Base-by-base conservation (phyloP, 2,888 invertebrate species). In the Mycalesis mineus region DNA sequence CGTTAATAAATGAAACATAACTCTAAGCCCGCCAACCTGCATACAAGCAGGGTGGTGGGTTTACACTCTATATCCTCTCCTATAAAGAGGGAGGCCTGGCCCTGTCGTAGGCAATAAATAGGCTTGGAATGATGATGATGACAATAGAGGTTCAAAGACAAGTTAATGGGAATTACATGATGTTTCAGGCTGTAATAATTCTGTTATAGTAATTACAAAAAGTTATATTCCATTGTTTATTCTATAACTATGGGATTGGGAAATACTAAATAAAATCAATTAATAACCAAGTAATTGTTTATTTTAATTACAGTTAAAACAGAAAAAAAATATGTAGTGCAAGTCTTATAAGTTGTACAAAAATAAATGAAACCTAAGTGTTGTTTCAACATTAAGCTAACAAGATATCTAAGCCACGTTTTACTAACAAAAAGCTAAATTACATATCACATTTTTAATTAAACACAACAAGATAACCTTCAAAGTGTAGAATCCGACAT, bases 381-480 rank as follows among this genome's bases (percentile, higher is more conserved):
- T 69, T 74, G 73, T 77, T 74, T 75, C 75, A 80, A 80, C 77
- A 73, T 76, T 71, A 78, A 71, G 78, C 80, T 82, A 83, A 80
- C 71, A 75, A 75, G 76, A 77, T 74, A 75, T 70, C 75, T 77
- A 80, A 78, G 77, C 80, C 70, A 75, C 61, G 65, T 69, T 76
- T 75, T 68, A 74, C 76, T 77, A 85, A 82, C 76, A 70, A 73
- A 70, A 78, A 81, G 74, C 77, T 77, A 81, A 79, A 79, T 74
- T 75, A 80, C 77, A 79, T 82, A 88, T 88, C 88, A 88, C 87
- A 88, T 72, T 84, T 83, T 82, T 76, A 84, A 83, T 80, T 82
- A 84, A 88, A 86, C 78, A 82, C 80, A 83, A 84, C 75, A 80
- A 78, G 73, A 73, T 73, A 73, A 53, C 55, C 51, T 28, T 59